Evolutionary conservation across 2,888 invertebrate species (phyloP), one percentile per base, ranked within the genome.

Genomic region (Pachycephus smyrnensis): DNA sequence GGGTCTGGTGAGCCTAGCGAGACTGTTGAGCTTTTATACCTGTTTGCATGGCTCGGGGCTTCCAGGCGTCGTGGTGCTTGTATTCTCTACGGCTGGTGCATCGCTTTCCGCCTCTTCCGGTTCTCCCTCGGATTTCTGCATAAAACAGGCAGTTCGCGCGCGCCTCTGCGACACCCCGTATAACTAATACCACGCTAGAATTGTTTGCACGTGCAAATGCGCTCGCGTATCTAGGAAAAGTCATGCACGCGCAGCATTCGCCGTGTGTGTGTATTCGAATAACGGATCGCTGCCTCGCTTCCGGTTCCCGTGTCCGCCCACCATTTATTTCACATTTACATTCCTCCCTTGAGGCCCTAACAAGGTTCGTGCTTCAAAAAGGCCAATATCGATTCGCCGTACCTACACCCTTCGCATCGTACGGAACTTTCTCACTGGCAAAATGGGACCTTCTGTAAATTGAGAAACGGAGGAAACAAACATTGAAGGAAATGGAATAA

Each of bases 61-160:
- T 71, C 33, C 71, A 31, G 12, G 31, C 71, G 31, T 23, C 71
- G 71, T 30, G 31, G 71, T 12, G 12, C 71, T 33, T 31, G 71
- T 33, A 31, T 71, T 33, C 71, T 31, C 71, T 33, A 31, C 71
- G 31, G 71, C 71, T 31, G 31, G 71, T 55, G 55, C 55, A 55
- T 55, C 55, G 55, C 55, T 71, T 71, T 31, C 33, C 71, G 71
- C 71, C 71, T 71, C 71, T 71, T 71, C 81, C 33, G 82, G 81
- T 78, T 82, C 82, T 81, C 75, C 75, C 74, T 79, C 71, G 80
- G 80, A 76, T 82, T 86, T 85, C 81, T 85, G 84, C 86, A 85
- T 85, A 84, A 85, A 83, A 86, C 82, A 82, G 75, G 73, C 80
- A 71, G 79, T 77, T 77, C 74, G 37, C 79, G 68, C 77, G 73